phyloP scores from a whole-genome alignment of 2,113 vertebrate species.

The Ciconia boyciana region DNA sequence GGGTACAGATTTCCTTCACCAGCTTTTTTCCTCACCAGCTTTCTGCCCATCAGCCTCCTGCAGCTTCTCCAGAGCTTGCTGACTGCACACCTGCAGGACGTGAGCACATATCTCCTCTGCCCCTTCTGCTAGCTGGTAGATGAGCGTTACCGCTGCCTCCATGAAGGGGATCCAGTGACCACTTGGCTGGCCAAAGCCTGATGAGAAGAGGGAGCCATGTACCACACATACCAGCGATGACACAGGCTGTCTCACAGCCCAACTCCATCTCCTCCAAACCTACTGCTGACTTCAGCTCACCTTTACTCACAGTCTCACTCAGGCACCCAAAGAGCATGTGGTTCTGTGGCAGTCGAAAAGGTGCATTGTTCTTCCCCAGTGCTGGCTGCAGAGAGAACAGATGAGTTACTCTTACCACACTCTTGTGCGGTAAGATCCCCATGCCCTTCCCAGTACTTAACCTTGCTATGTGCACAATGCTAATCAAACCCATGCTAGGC shows the following conservation, averaged over 20 bases:
- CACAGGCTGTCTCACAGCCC: not conserved
- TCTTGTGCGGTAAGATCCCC: not conserved
- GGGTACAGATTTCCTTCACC: not conserved
- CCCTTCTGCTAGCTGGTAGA: constrained; percentile 91
- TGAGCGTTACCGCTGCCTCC: constrained; percentile 83
- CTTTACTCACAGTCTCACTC: constrained; percentile 79
- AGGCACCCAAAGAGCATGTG: constrained; percentile 85
- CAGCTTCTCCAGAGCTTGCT: constrained; percentile 66
- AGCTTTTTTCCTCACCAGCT: constrained; percentile 34
- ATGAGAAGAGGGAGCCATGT: not conserved
- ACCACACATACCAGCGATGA: not conserved
- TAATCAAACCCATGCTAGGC: not conserved
- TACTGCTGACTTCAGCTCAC: constrained; percentile 65
- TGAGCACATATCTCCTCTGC: constrained; percentile 86
- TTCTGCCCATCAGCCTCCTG: constrained; percentile 17
- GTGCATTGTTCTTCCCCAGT: constrained; percentile 67
- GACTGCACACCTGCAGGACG: constrained; percentile 80
- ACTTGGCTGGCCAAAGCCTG: constrained; percentile 74
- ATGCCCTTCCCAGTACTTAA: not conserved
- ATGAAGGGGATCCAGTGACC: constrained; percentile 91
- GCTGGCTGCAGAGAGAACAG: constrained; percentile 53
- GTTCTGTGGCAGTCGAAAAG: constrained; percentile 85
- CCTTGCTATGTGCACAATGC: not conserved
- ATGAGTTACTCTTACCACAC: not conserved
- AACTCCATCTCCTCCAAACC: not conserved